phyloP scores from a whole-genome alignment of 2,797 vertebrate species.

The Steatocranus sp. region DNA sequence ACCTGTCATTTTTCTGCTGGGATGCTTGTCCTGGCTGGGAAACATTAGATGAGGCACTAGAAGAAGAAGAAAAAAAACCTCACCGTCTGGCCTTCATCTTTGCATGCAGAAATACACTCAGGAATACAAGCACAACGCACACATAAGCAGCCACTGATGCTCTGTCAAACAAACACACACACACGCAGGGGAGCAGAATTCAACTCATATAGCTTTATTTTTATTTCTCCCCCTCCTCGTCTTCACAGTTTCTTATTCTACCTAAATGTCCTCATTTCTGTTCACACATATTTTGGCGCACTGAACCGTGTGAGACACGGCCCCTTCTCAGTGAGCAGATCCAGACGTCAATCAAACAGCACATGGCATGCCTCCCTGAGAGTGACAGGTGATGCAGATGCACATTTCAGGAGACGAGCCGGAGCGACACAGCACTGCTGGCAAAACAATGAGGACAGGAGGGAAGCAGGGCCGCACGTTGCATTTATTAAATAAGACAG shows the following conservation, averaged over 20 bases:
- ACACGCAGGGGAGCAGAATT: constrained; percentile 14
- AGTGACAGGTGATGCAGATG: constrained; percentile 74
- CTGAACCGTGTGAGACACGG: constrained; percentile 53
- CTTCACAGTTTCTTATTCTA: constrained; percentile 53
- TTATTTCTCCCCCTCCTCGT: neutral
- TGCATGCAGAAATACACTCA: constrained; percentile 42
- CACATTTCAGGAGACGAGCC: constrained; percentile 61
- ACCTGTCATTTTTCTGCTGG: constrained; percentile 29
- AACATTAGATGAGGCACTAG: constrained; percentile 43
- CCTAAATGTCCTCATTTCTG: constrained; percentile 62
- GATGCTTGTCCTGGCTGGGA: constrained; percentile 18
- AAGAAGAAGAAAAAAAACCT: constrained; percentile 36
- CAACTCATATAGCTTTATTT: constrained; percentile 1
- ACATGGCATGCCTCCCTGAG: constrained; percentile 48
- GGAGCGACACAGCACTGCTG: constrained; percentile 42
- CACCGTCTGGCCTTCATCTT: constrained; percentile 20
- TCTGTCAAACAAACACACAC: constrained; percentile 23
- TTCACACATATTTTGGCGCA: constrained; percentile 70
- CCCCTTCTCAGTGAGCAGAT: constrained; percentile 57
- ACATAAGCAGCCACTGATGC: constrained; percentile 22
- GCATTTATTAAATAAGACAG: constrained; percentile 58
- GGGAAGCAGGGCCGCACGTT: constrained; percentile 2
- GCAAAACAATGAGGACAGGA: constrained; percentile 57
- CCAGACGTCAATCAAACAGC: constrained; percentile 65
- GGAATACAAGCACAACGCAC: constrained; percentile 14